These are phyloP conservation scores for Pelochelys cantorii DNA, from an alignment of 2,797 vertebrate species.

Conservation along the genomic window DNA sequence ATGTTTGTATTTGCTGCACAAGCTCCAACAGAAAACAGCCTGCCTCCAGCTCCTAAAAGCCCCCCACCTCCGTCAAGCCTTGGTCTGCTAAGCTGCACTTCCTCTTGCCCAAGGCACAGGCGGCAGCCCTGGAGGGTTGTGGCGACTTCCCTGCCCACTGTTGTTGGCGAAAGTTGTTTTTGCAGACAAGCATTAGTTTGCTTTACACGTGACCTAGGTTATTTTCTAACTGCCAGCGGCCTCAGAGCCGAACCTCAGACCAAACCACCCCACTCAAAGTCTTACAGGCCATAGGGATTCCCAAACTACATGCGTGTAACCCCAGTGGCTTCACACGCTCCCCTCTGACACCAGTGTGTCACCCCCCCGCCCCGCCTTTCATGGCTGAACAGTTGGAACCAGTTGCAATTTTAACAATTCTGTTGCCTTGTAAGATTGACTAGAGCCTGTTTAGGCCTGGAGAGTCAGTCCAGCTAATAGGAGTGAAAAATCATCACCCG, in stretches of 20 bases:
- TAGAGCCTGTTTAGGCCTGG: background rate
- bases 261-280: background rate
- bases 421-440: rapidly evolving
- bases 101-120: conserved; percentile 62
- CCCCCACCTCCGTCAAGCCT: background rate
- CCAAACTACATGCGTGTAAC: background rate
- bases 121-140: conserved; percentile 65
- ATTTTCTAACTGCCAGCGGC: background rate
- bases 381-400: background rate
- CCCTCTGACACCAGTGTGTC: background rate
- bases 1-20: background rate
- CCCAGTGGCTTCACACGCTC: background rate
- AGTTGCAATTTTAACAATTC: background rate
- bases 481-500: background rate
- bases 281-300: background rate
- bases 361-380: background rate
- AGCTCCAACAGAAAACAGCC: background rate
- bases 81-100: conserved; percentile 17
- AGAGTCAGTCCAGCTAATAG: background rate
- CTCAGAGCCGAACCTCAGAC: background rate
- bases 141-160: conserved; percentile 58
- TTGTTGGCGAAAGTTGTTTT: conserved; percentile 50
- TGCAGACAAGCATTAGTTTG: conserved; percentile 66
- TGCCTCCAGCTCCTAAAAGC: background rate
- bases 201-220: conserved; percentile 55